phyloP scores from a whole-genome alignment of 2,113 vertebrate genomes.

The Porphyrio hochstetteri region DNA sequence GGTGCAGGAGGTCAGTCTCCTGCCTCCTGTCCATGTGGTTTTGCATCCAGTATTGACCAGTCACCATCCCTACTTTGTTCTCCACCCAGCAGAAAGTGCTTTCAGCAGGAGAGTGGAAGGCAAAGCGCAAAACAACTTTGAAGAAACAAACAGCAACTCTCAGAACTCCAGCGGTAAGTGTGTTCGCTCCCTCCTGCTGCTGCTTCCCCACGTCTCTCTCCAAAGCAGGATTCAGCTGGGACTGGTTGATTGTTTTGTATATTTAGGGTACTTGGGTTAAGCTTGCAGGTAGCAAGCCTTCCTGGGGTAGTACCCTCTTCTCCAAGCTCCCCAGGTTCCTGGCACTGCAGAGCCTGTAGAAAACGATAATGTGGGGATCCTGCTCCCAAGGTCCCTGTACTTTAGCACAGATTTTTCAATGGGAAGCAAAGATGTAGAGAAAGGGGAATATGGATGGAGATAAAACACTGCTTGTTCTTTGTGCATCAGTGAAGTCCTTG shows the following conservation, averaged over 20 bases:
- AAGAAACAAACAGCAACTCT: constrained; percentile 92
- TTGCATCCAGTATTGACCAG: background rate
- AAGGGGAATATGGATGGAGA: background rate
- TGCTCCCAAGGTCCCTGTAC: background rate
- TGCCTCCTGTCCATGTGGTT: background rate
- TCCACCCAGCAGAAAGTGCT: constrained; percentile 83
- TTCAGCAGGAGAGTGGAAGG: constrained; percentile 91
- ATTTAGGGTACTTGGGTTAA: background rate
- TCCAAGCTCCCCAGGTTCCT: background rate
- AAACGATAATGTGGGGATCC: background rate
- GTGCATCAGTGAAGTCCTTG: background rate
- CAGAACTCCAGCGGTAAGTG: constrained; percentile 96
- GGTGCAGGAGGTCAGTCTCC: background rate
- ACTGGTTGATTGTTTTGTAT: background rate
- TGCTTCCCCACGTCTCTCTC: background rate
- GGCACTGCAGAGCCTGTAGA: background rate
- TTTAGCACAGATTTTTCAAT: background rate
- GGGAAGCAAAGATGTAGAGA: background rate
- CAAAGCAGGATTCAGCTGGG: background rate
- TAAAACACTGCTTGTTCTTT: background rate
- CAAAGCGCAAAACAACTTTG: constrained; percentile 89
- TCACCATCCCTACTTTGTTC: constrained; percentile 50
- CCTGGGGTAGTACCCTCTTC: background rate
- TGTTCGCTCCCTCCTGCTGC: background rate
- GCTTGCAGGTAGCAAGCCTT: background rate